A percentile compares a stretch with the other conserved stretches of the same genome.
Evolutionary conservation across 1,140 invertebrate species (phyloP).

Genomic region (Drosophila persimilis): DNA sequence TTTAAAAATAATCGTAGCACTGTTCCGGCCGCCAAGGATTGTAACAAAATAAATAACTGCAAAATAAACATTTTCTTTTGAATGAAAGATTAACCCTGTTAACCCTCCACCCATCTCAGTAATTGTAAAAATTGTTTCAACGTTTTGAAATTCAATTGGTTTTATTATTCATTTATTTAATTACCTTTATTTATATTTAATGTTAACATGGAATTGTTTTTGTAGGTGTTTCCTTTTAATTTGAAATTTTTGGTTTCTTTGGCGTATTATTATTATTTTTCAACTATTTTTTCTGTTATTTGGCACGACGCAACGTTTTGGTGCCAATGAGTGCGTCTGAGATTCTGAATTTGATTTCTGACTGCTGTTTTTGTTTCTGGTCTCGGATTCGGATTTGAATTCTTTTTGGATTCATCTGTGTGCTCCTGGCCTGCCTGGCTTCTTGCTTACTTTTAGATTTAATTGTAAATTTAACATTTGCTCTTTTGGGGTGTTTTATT

Average conservation of each 20-base stretch:
- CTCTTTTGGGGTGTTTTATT: conserved; percentile 64
- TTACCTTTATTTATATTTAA: conserved; percentile 81
- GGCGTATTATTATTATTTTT: conserved; percentile 58
- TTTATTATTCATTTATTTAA: conserved; percentile 79
- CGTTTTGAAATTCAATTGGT: conserved; percentile 32
- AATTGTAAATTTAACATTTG: conserved; percentile 81
- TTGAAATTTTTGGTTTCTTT: conserved; percentile 59
- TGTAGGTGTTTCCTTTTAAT: conserved; percentile 69
- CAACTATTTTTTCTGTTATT: conserved; percentile 54
- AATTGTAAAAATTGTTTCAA: neutral
- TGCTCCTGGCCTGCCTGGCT: conserved; percentile 11
- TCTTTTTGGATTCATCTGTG: conserved; percentile 51
- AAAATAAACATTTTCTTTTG: neutral
- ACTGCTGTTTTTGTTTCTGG: conserved; percentile 40
- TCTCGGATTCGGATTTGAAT: conserved; percentile 58
- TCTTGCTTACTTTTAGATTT: conserved; percentile 66
- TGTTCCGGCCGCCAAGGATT: neutral
- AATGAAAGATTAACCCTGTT: too few relatives aligned
- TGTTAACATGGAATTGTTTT: conserved; percentile 83
- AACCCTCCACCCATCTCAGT: too few relatives aligned
- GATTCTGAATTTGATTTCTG: conserved; percentile 29
- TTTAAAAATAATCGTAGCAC: too few relatives aligned
- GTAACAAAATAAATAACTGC: neutral
- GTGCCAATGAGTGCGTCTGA: conserved; percentile 62
- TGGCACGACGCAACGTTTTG: conserved; percentile 51